Conservation (phyloP, 2,888 invertebrate species). For the Adineta ricciae region DNA sequence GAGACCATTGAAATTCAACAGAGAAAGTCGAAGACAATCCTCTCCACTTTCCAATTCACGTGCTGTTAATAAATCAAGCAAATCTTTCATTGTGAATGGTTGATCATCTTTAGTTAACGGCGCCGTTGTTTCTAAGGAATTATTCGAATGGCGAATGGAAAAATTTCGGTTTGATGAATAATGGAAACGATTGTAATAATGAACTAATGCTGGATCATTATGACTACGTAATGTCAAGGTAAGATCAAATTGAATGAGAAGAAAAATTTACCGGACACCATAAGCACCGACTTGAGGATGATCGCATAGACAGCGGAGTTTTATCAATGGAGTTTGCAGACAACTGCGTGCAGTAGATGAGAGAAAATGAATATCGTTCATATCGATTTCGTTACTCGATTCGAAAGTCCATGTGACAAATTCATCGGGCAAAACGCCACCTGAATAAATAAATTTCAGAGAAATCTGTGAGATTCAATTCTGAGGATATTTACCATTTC, state of each 20-base stretch:
- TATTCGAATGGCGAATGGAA: neutral
- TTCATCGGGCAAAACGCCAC: neutral
- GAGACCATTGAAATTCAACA: neutral
- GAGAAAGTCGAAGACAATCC: neutral
- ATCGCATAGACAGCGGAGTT: neutral
- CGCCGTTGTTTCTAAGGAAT: neutral
- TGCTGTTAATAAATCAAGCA: neutral
- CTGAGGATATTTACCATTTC: neutral
- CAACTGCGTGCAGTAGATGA: neutral
- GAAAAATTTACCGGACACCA: neutral
- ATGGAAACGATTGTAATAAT: slow-evolving; percentile 18
- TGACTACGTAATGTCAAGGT: too few relatives aligned
- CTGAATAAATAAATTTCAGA: neutral
- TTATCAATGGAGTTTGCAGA: neutral
- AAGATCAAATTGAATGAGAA: neutral
- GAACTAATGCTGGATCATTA: slow-evolving; percentile 6
- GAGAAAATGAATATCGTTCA: neutral
- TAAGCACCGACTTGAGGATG: neutral
- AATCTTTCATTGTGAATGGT: slow-evolving; percentile 5
- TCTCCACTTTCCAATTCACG: neutral
- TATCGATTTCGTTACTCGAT: neutral
- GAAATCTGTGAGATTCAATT: too few relatives aligned
- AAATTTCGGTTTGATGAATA: neutral
- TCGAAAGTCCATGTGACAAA: neutral
- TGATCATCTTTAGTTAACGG: neutral